Percentiles rank a stretch among this genome's conserved stretches.
Evolutionary conservation across 2,888 invertebrate genomes (phyloP).

Genomic region (Cyaniris semiargus): DNA sequence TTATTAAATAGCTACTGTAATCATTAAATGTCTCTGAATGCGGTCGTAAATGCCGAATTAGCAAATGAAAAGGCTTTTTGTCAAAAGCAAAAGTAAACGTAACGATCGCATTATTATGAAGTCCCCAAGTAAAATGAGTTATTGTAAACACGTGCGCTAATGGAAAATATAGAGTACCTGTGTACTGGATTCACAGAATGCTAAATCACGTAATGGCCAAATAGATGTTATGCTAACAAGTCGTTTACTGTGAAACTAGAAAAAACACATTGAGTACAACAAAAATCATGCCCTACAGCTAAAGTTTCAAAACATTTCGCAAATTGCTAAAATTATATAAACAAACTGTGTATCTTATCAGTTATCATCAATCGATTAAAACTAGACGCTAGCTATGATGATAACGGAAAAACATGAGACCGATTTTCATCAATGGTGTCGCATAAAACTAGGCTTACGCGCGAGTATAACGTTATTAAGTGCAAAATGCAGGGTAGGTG

Average conservation of each 20-base stretch:
- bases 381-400: not conserved
- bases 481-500: conserved; percentile 53
- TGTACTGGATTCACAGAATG: conserved; percentile 10
- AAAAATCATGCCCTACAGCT: not conserved
- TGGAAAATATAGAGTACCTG: not conserved
- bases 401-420: conserved; percentile 3
- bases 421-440: conserved; percentile 43
- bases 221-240: not conserved
- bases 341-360: not conserved
- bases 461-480: conserved; percentile 48
- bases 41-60: not conserved
- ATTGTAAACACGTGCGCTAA: not conserved
- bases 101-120: not conserved
- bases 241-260: not conserved
- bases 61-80: not conserved
- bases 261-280: not conserved
- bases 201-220: not conserved
- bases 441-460: conserved; percentile 48
- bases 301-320: not conserved
- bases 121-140: not conserved
- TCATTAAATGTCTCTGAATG: no score
- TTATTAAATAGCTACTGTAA: no score
- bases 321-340: not conserved
- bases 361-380: not conserved
- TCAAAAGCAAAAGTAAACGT: not conserved